phyloP scores from a whole-genome alignment of 1,140 invertebrate genomes.

The Zaprionus vittiger region DNA sequence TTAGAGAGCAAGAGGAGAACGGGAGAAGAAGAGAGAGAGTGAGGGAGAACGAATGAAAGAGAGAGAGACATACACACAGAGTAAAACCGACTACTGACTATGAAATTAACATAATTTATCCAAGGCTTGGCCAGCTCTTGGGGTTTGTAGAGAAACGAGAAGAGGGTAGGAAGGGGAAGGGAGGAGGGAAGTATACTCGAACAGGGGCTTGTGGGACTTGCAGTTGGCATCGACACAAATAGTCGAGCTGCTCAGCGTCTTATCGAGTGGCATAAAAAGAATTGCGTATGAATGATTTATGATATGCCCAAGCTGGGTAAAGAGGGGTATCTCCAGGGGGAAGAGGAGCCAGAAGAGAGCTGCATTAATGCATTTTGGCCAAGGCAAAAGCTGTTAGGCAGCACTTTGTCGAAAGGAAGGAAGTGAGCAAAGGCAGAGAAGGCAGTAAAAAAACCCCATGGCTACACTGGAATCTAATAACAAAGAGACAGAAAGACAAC shows the following conservation, averaged over 20 bases:
- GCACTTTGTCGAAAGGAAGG: slow-evolving; percentile 36
- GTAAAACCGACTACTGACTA: slow-evolving; percentile 40
- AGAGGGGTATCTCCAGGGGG: background rate
- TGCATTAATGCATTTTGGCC: slow-evolving; percentile 57
- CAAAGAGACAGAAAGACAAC: background rate
- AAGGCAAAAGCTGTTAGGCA: slow-evolving; percentile 33
- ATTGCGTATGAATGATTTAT: slow-evolving; percentile 75
- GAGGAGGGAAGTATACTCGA: background rate
- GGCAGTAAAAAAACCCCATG: slow-evolving; percentile 1
- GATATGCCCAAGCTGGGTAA: slow-evolving; percentile 33
- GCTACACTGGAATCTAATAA: slow-evolving; percentile 50
- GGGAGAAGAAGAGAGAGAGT: slow-evolving; percentile 22
- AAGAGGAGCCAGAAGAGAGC: background rate
- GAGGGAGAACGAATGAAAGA: background rate
- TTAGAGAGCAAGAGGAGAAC: slow-evolving; percentile 45
- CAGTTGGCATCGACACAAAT: slow-evolving; percentile 23
- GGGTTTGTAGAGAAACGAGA: background rate
- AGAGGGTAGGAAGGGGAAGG: slow-evolving; percentile 14
- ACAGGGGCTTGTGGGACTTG: slow-evolving; percentile 24
- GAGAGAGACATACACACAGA: background rate
- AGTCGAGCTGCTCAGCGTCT: slow-evolving; percentile 35
- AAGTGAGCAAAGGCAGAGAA: slow-evolving; percentile 23
- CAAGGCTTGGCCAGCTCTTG: slow-evolving; percentile 32
- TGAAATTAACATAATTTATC: slow-evolving; percentile 79
- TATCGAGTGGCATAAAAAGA: slow-evolving; percentile 72